phyloP scores from a whole-genome alignment of 1,140 invertebrate genomes.

The Neodiprion virginianus region DNA sequence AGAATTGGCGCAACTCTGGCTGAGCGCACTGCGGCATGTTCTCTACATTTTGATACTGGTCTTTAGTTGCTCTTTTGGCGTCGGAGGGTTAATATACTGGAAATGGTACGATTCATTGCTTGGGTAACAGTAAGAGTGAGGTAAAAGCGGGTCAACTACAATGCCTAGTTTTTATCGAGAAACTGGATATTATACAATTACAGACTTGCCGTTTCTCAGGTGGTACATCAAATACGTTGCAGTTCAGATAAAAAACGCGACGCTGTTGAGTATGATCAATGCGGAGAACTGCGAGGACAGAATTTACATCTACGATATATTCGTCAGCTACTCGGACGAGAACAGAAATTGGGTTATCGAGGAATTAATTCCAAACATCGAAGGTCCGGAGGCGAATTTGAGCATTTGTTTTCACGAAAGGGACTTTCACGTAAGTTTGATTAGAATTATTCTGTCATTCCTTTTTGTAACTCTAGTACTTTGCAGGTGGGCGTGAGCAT shows the following conservation, averaged over 20 bases:
- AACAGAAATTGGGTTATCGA: conserved; percentile 68
- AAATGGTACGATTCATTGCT: conserved; percentile 43
- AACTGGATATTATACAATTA: conserved; percentile 12
- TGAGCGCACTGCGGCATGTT: conserved; percentile 18
- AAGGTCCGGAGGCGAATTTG: conserved; percentile 58
- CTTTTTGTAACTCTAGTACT: neutral
- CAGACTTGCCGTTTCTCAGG: neutral
- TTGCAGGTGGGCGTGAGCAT: conserved; percentile 67
- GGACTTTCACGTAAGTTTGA: conserved; percentile 65
- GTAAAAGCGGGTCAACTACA: too few species aligned
- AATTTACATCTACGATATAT: conserved; percentile 64
- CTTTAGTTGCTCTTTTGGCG: conserved; percentile 40
- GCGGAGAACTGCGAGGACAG: conserved; percentile 47
- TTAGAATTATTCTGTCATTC: conserved; percentile 25
- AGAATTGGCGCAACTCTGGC: neutral
- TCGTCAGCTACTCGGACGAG: conserved; percentile 69
- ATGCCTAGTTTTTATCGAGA: too few species aligned
- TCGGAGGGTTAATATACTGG: conserved; percentile 51
- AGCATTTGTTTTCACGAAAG: conserved; percentile 70
- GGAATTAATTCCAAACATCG: conserved; percentile 66
- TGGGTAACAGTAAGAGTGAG: neutral
- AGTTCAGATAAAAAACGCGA: conserved; percentile 63
- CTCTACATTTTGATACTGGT: conserved; percentile 34
- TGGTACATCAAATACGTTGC: conserved; percentile 64
- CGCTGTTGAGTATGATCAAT: conserved; percentile 56